phyloP scores from a whole-genome alignment of 2,113 vertebrate species.

The Heterotilapia buettikoferi region DNA sequence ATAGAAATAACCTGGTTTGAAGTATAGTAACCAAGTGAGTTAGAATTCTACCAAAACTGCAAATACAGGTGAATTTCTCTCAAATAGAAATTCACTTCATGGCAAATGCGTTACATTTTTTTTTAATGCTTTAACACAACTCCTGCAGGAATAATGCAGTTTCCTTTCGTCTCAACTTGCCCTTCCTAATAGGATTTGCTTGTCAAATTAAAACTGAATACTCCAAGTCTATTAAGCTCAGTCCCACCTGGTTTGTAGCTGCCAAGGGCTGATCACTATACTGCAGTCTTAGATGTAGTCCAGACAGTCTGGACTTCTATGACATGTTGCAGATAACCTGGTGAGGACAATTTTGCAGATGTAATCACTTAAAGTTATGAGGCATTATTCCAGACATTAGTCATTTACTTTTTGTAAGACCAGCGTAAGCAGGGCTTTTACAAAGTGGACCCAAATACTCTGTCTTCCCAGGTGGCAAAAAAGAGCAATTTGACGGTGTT shows the following conservation, averaged over 20 bases:
- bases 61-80: constrained; percentile 1
- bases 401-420: neutral
- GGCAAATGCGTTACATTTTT: neutral
- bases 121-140: neutral
- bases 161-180: neutral
- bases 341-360: neutral
- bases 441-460: neutral
- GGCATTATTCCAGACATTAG: neutral
- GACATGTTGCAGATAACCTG: neutral
- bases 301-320: constrained; percentile 10
- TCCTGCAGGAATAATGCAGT: neutral
- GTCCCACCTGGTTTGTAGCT: constrained; percentile 14
- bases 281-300: neutral
- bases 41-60: constrained; percentile 7
- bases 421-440: neutral
- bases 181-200: neutral
- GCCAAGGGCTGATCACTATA: neutral
- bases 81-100: constrained; percentile 6
- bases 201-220: constrained; percentile 21
- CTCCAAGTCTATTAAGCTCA: constrained; percentile 22
- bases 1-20: constrained; percentile 3
- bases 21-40: neutral
- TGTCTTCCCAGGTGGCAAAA: neutral
- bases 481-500: neutral
- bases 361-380: neutral